These are phyloP conservation scores for Hiodon tergisus DNA, from an alignment of 2,113 vertebrate species.

Conservation along the genomic window DNA sequence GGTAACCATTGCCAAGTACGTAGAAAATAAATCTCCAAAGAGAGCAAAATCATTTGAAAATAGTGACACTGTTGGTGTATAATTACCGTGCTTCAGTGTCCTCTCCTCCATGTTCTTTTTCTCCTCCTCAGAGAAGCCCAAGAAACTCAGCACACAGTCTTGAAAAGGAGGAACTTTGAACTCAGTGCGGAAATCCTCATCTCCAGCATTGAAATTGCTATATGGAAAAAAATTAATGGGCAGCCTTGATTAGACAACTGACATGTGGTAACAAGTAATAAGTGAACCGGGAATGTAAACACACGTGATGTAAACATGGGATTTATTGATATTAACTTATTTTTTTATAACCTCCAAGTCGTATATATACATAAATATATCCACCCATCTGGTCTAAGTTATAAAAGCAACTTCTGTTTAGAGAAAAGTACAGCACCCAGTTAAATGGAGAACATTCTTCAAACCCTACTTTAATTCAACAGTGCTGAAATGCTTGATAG, in stretches of 20 bases:
- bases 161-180: constrained; percentile 96
- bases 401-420: not conserved
- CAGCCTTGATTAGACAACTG: not conserved
- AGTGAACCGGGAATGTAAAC: not conserved
- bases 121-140: constrained; percentile 92
- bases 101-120: constrained; percentile 93
- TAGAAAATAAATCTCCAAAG: not conserved
- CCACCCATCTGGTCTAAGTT: not conserved
- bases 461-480: not conserved
- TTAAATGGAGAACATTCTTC: not conserved
- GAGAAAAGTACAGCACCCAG: not conserved
- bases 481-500: not conserved
- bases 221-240: not conserved
- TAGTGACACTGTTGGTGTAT: not conserved
- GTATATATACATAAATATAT: too few species aligned
- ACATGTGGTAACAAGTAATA: not conserved
- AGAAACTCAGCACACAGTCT: constrained; percentile 87
- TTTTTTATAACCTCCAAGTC: not conserved
- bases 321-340: not conserved
- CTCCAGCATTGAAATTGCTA: constrained; percentile 77
- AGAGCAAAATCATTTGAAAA: not conserved
- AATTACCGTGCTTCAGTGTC: constrained; percentile 88
- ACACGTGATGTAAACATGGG: not conserved
- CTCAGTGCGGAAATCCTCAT: constrained; percentile 79
- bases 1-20: not conserved